Evolutionary conservation across 23 tunicate genomes (phyloP).

Genomic region (Styela plicata): DNA sequence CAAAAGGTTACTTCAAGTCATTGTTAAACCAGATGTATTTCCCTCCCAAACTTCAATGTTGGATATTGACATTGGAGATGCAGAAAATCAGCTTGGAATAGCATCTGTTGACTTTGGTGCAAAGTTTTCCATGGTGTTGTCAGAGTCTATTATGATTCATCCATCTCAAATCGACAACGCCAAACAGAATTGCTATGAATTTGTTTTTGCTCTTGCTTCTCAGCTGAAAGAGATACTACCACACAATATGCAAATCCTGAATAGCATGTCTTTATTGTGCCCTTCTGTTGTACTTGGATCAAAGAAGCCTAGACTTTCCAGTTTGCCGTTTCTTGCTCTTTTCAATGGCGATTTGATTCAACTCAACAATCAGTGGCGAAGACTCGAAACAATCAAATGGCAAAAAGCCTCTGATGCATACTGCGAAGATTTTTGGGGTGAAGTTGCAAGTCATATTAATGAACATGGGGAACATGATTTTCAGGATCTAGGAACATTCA

Average conservation of each 20-base stretch:
- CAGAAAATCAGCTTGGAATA: background rate
- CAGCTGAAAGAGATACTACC: conserved; percentile 16
- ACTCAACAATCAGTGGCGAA: conserved; percentile 18
- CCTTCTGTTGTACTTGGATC: conserved; percentile 14
- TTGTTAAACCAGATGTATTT: conserved; percentile 14
- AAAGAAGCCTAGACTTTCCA: conserved; percentile 12
- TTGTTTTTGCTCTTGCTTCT: conserved; percentile 1
- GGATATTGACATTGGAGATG: conserved; percentile 8
- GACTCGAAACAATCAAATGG: conserved; percentile 5
- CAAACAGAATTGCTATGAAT: conserved; percentile 8
- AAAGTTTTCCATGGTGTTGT: conserved; percentile 8
- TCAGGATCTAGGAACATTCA: conserved; percentile 14
- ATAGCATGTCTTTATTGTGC: background rate
- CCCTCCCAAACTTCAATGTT: conserved; percentile 1
- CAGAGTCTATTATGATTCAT: background rate
- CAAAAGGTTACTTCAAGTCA: conserved; percentile 7
- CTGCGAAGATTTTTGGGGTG: conserved; percentile 7
- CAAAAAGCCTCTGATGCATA: background rate
- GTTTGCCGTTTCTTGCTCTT: background rate
- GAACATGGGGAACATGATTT: conserved; percentile 13
- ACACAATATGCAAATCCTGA: conserved; percentile 3
- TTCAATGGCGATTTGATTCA: conserved; percentile 7
- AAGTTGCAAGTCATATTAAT: conserved; percentile 13
- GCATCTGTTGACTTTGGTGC: conserved; percentile 16
- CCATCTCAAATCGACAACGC: conserved; percentile 12